Evolutionary conservation across 2,797 vertebrate genomes (phyloP).

Genomic region (Sebastes variabilis): DNA sequence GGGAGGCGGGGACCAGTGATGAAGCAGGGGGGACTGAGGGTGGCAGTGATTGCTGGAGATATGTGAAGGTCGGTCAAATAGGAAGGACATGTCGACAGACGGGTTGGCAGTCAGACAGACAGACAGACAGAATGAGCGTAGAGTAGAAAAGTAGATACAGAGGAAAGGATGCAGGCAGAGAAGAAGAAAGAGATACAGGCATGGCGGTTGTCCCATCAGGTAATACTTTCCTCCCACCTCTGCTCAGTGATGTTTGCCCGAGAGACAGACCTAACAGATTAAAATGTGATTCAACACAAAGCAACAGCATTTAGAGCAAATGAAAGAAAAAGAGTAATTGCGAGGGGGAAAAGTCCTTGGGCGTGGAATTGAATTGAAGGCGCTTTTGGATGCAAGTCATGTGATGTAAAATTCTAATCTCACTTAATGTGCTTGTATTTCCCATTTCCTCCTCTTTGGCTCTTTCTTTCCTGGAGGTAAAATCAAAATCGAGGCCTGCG

Average conservation of each 20-base stretch:
- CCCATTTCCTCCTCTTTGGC: conserved; percentile 32
- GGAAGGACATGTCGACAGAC: conserved; percentile 53
- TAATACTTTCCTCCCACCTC: conserved; percentile 19
- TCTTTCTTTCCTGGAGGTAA: conserved; percentile 58
- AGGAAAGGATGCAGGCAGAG: background rate
- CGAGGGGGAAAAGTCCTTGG: conserved; percentile 34
- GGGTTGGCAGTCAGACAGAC: conserved; percentile 22
- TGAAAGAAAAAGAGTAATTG: conserved; percentile 62
- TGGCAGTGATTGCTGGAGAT: conserved; percentile 47
- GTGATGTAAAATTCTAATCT: conserved; percentile 71
- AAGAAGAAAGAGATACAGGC: background rate
- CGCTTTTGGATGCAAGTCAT: conserved; percentile 58
- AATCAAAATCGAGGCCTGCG: conserved; percentile 53
- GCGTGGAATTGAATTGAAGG: conserved; percentile 61
- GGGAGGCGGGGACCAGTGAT: conserved; percentile 54
- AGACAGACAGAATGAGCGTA: conserved; percentile 9
- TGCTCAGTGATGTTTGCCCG: conserved; percentile 33
- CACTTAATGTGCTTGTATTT: conserved; percentile 60
- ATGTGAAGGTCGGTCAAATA: conserved; percentile 60
- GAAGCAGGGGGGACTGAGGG: conserved; percentile 31
- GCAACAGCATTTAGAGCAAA: conserved; percentile 36
- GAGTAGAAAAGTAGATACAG: conserved; percentile 13
- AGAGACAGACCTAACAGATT: conserved; percentile 31
- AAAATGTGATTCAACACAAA: conserved; percentile 46
- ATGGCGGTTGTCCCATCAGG: background rate